Base-by-base conservation (phyloP, 2,797 vertebrate genomes). In the Sebastolobus altivelis region DNA sequence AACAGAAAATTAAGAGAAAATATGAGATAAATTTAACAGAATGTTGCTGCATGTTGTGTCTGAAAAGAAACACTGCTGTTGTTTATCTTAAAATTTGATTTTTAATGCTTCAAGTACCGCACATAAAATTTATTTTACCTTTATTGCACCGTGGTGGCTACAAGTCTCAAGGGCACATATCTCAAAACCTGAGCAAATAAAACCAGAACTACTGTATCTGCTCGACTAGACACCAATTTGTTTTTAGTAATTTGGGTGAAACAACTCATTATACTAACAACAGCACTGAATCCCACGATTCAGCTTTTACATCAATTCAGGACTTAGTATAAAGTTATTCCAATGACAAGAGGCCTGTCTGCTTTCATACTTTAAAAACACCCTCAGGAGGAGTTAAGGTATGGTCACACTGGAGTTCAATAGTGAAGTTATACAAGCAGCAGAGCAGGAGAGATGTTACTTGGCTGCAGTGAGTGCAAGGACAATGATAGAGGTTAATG, bases 171-270 rank as follows among this genome's bases (percentile, higher is more conserved):
- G 31, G 20, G 38, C 11, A 8, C 38, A 68, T 18, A 38, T 46
- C 59, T 65, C 8, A 65, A 78, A 66, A 58, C 22, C 60, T 54
- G 22, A 11, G 37, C 16, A 38, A 58, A 75, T 27, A 65, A 76
- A 81, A 79, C 62, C 38, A 25, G 29, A 27, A 38, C 18, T 65
- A 25, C 25, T 25, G 25, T 25, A 40, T 31, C 18, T 58, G 37
- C 46, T 18, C 14, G 13, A 54, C 29, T 54, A 49, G 31, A 78
- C n/a, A n/a, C 49, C 14, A 25, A 58, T 20, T 58, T 0, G 2
- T 4, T 12, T 60, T 16, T 12, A 33, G 25, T 31, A 63, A 65
- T 43, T 65, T 65, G 7, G 22, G 1, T 29, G 38, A 71, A 81
- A 35, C n/a, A 8, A 52, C 11, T 3, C 1, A 35, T 49, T 27